phyloP scores from a whole-genome alignment of 2,113 vertebrate species.

The Turdus rufiventris region DNA sequence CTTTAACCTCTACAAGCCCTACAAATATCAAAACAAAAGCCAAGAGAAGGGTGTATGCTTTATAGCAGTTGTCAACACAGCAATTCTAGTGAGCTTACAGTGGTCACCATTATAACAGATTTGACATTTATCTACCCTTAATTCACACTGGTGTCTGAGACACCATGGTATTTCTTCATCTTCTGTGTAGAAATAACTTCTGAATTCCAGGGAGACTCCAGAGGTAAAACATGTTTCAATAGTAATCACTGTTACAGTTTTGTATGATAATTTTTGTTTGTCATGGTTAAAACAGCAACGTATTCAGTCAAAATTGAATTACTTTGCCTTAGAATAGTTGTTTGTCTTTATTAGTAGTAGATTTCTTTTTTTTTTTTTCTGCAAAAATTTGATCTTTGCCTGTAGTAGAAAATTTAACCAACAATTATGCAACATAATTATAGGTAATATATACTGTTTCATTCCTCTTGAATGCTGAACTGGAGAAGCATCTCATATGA shows the following conservation, averaged over 20 bases:
- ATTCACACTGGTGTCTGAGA: neutral
- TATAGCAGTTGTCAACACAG: conserved; percentile 11
- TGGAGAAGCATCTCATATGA: neutral
- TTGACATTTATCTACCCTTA: conserved; percentile 14
- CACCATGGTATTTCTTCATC: neutral
- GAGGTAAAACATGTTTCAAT: neutral
- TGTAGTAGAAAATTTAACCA: neutral
- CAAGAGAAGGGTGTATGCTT: conserved; percentile 1
- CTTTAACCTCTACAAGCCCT: conserved; percentile 66
- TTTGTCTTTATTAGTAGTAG: neutral
- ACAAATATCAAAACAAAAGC: conserved; percentile 49
- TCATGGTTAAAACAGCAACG: neutral
- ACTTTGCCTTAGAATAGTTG: neutral
- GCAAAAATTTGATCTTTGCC: neutral
- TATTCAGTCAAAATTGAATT: neutral
- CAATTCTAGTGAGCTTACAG: neutral
- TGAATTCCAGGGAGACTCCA: neutral
- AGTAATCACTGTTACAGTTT: neutral
- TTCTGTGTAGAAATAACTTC: neutral
- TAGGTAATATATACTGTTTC: neutral
- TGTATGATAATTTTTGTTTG: neutral
- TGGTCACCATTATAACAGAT: neutral
- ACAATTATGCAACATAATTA: neutral
- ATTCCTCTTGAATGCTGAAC: neutral
- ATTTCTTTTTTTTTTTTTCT: neutral